Evolutionary conservation across 2,888 invertebrate species (phyloP).

Genomic region (Lithosia quadra): DNA sequence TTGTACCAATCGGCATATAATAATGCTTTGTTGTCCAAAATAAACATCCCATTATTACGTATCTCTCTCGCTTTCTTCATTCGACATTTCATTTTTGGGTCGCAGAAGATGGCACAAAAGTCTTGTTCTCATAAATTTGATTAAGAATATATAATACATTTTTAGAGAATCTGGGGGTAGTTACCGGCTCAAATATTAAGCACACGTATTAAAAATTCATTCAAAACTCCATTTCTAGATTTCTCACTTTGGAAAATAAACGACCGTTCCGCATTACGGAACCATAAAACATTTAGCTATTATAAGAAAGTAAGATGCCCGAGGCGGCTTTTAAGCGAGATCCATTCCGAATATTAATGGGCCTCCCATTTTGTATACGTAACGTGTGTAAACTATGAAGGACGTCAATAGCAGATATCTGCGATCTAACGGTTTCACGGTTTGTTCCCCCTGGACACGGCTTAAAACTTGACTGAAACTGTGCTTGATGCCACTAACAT

Average conservation of each 20-base stretch:
- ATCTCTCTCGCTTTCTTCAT: neutral
- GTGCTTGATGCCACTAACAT: slow-evolving; percentile 10
- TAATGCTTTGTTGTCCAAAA: too few species aligned
- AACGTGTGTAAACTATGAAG: slow-evolving; percentile 34
- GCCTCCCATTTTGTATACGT: slow-evolving; percentile 29
- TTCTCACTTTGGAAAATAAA: slow-evolving; percentile 28
- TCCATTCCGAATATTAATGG: slow-evolving; percentile 57
- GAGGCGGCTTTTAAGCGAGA: slow-evolving; percentile 50
- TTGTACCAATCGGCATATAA: too few species aligned
- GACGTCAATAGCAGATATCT: slow-evolving; percentile 47
- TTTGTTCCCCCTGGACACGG: slow-evolving; percentile 29
- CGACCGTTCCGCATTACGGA: slow-evolving; percentile 29
- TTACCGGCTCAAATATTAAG: neutral
- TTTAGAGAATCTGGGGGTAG: neutral
- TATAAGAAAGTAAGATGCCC: slow-evolving; percentile 45
- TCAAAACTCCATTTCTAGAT: slow-evolving; percentile 15
- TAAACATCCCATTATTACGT: neutral
- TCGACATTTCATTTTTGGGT: neutral
- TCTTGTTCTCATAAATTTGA: neutral
- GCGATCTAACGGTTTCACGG: slow-evolving; percentile 24
- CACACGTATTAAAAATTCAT: slow-evolving; percentile 14
- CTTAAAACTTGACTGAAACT: slow-evolving; percentile 33
- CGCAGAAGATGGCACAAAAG: neutral
- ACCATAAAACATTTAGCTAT: slow-evolving; percentile 40
- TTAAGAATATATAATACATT: neutral